These are phyloP conservation scores for Poeciliopsis gracilis DNA, from an alignment of 2,797 vertebrate genomes.

Conservation along the genomic window DNA sequence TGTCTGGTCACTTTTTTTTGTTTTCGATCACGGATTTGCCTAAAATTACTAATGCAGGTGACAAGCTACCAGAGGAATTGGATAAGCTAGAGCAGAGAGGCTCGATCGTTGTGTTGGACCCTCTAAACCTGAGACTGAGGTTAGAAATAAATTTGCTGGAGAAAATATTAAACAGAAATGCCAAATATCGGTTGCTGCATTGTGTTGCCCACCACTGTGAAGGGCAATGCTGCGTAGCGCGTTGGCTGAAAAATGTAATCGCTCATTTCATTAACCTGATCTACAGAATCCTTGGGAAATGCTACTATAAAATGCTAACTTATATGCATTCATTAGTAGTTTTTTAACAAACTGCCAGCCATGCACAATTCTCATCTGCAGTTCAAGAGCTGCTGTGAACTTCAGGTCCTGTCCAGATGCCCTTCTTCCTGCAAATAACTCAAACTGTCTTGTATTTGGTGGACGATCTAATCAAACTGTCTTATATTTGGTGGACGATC, in stretches of 20 bases:
- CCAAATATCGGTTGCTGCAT: neutral
- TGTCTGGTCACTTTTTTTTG: neutral
- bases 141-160: neutral
- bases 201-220: neutral
- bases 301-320: neutral
- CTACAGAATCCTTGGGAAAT: neutral
- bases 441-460: neutral
- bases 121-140: neutral
- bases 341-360: neutral
- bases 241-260: neutral
- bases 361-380: neutral
- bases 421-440: neutral
- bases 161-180: neutral
- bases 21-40: neutral
- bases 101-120: neutral
- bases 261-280: neutral
- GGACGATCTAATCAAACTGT: neutral
- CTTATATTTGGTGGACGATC: neutral
- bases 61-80: neutral
- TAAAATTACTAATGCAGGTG: too few species aligned
- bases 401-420: neutral
- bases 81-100: neutral
- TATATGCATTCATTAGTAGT: constrained; percentile 2
- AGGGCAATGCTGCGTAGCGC: neutral
- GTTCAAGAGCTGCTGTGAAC: neutral